phyloP scores from a whole-genome alignment of 2,888 invertebrate species.

The Eupithecia pulchellata region DNA sequence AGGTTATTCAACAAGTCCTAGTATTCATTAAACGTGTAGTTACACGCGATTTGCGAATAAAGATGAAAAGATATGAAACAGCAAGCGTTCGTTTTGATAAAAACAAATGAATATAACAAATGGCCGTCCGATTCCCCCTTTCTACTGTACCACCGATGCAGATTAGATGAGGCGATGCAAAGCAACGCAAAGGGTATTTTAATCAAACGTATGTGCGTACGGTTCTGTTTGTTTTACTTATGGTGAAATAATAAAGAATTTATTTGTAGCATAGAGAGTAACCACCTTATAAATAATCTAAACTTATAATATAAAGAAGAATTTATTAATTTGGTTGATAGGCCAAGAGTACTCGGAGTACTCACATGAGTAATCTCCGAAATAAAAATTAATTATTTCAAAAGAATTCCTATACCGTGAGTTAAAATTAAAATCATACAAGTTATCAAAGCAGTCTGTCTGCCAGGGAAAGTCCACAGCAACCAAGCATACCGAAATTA shows the following conservation, averaged over 20 bases:
- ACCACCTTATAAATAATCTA: too few relatives aligned
- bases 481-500: slow-evolving; percentile 16
- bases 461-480: not conserved
- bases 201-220: slow-evolving; percentile 1
- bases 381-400: too few relatives aligned
- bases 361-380: too few relatives aligned
- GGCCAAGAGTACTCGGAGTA: too few relatives aligned
- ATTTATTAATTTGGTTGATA: too few relatives aligned
- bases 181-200: slow-evolving; percentile 8
- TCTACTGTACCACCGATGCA: slow-evolving; percentile 51
- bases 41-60: slow-evolving; percentile 83
- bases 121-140: slow-evolving; percentile 59
- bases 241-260: not conserved
- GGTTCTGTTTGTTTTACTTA: not conserved
- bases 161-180: slow-evolving; percentile 48
- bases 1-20: slow-evolving; percentile 75
- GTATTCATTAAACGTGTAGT: slow-evolving; percentile 61
- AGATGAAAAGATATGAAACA: slow-evolving; percentile 79
- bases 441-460: not conserved
- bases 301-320: too few relatives aligned
- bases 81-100: slow-evolving; percentile 71
- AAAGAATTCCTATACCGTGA: too few relatives aligned
- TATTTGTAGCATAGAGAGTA: not conserved
- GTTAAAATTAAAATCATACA: not conserved
- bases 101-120: slow-evolving; percentile 76